These are phyloP conservation scores for Hyaena hyaena DNA, from an alignment of 2,113 vertebrate genomes.

Conservation along the genomic window DNA sequence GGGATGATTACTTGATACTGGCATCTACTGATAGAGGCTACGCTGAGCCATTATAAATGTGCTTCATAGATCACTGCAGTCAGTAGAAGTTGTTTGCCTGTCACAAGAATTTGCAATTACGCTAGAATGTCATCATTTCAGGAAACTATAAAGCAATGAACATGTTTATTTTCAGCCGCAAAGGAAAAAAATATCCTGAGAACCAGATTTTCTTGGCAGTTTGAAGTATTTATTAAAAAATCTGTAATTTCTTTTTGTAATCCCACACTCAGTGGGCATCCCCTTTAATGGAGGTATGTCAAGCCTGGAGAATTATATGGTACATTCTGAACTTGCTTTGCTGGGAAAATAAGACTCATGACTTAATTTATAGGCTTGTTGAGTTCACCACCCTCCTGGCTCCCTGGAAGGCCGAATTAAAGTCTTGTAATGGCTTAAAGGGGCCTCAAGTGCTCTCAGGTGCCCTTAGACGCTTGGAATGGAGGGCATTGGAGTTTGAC, in stretches of 20 bases:
- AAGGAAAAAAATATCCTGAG: conserved; percentile 70
- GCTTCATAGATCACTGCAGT: background rate
- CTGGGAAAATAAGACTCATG: conserved; percentile 63
- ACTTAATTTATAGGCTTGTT: conserved; percentile 55
- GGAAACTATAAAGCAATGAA: conserved; percentile 74
- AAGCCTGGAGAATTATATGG: conserved; percentile 58
- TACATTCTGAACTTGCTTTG: conserved; percentile 60
- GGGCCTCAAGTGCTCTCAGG: background rate
- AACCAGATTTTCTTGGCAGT: conserved; percentile 73
- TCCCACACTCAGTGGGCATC: conserved; percentile 59
- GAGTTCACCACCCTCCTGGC: background rate
- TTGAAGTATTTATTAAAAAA: conserved; percentile 78
- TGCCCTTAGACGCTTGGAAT: background rate
- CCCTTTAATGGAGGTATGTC: conserved; percentile 57
- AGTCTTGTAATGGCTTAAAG: background rate
- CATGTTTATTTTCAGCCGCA: conserved; percentile 75
- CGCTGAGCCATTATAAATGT: background rate
- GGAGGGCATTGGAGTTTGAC: background rate
- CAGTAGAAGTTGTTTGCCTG: conserved; percentile 15
- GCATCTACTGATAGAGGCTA: background rate
- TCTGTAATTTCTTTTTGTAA: conserved; percentile 68
- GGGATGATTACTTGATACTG: background rate
- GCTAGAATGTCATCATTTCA: conserved; percentile 72
- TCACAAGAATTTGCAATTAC: conserved; percentile 62
- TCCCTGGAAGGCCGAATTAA: background rate